Percentiles rank a stretch among this genome's conserved stretches.
Conservation (phyloP, 2,888 invertebrate species). For the Vannuccia rotundouncinata region DNA sequence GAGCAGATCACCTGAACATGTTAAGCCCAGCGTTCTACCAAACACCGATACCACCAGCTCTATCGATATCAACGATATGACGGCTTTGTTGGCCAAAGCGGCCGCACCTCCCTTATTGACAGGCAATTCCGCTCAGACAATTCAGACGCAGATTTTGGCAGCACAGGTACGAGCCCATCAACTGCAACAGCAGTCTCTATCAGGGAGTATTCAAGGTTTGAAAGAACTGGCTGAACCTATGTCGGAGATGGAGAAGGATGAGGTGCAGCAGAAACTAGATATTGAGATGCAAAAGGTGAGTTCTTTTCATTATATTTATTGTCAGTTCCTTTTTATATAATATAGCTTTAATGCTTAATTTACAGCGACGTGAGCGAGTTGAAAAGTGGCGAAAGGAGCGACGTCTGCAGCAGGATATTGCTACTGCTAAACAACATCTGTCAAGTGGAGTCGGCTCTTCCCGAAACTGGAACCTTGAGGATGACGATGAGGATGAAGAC, state of each 20-base stretch:
- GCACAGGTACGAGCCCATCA: background rate
- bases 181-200: background rate
- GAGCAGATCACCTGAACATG: background rate
- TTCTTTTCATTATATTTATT: too few relatives aligned
- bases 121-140: background rate
- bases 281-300: slow-evolving; percentile 31
- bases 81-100: background rate
- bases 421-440: slow-evolving; percentile 52
- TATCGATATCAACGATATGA: background rate
- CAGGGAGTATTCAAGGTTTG: background rate
- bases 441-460: slow-evolving; percentile 40
- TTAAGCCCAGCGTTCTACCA: background rate
- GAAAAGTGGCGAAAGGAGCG: slow-evolving; percentile 91
- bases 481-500: slow-evolving; percentile 62
- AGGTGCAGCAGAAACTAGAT: background rate
- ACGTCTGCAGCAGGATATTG: slow-evolving; percentile 76
- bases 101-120: background rate
- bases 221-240: background rate
- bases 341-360: too few relatives aligned
- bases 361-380: slow-evolving; percentile 76
- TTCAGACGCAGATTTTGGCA: background rate
- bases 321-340: too few relatives aligned
- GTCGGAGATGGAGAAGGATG: slow-evolving; percentile 11
- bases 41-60: background rate
- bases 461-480: slow-evolving; percentile 92